Percentiles rank a stretch among this genome's conserved stretches.
These are phyloP conservation scores for Unio pictorum DNA, from an alignment of 2,888 invertebrate species.

Conservation along the genomic window DNA sequence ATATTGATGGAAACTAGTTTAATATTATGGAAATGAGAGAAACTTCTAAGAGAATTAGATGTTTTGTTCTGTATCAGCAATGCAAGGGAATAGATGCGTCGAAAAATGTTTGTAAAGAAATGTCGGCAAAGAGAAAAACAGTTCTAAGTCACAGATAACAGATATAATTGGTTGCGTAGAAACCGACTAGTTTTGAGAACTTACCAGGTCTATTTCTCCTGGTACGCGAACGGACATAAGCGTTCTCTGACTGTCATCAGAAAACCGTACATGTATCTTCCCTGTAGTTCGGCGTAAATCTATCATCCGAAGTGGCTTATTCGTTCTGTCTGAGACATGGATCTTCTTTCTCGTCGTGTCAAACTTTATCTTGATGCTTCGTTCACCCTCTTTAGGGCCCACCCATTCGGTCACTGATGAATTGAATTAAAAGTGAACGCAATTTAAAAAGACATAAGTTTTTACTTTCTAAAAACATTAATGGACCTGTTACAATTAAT, in stretches of 20 bases:
- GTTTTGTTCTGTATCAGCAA: background rate
- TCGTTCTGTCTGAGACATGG: constrained; percentile 41
- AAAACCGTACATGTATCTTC: constrained; percentile 37
- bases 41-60: too few species aligned
- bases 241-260: constrained; percentile 37
- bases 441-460: too few species aligned
- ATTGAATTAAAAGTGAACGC: constrained; percentile 1
- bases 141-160: background rate
- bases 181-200: background rate
- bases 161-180: too few species aligned
- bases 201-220: constrained; percentile 57
- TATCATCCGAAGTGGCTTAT: constrained; percentile 53
- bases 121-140: constrained; percentile 4
- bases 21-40: too few species aligned
- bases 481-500: too few species aligned
- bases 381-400: constrained; percentile 50
- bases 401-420: constrained; percentile 60
- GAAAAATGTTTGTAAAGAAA: constrained; percentile 2
- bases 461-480: too few species aligned
- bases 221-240: constrained; percentile 45
- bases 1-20: too few species aligned
- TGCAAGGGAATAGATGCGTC: background rate
- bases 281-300: constrained; percentile 40
- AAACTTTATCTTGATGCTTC: constrained; percentile 52
- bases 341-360: constrained; percentile 46